phyloP scores from a whole-genome alignment of 2,888 invertebrate genomes.

The Adelphocoris suturalis region DNA sequence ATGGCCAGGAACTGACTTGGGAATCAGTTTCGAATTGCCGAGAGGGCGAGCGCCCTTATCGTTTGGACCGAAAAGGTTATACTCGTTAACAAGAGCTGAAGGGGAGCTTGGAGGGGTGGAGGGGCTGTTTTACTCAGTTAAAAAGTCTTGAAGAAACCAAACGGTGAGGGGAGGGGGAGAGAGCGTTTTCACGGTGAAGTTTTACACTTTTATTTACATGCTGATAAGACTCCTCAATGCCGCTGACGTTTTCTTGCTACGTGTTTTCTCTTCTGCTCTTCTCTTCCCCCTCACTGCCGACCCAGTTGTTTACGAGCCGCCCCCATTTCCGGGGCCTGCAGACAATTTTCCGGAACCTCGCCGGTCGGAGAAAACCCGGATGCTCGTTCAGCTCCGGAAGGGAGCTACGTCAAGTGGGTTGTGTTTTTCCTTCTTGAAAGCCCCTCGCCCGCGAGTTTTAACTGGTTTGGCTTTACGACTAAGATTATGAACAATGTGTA shows the following conservation, averaged over 20 bases:
- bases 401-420: background rate
- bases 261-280: constrained; percentile 9
- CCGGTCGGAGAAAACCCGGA: constrained; percentile 16
- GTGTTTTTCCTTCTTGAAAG: background rate
- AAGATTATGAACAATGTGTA: background rate
- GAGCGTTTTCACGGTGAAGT: background rate
- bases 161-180: background rate
- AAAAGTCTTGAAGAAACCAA: background rate
- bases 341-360: constrained; percentile 35
- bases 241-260: constrained; percentile 1
- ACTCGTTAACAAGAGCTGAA: constrained; percentile 12
- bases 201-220: constrained; percentile 39
- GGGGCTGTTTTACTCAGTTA: background rate
- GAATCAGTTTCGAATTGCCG: constrained; percentile 18
- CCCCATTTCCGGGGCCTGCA: constrained; percentile 5
- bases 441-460: background rate
- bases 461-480: background rate
- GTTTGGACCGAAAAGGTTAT: background rate
- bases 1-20: constrained; percentile 22
- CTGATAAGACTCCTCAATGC: constrained; percentile 26
- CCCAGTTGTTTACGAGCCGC: constrained; percentile 16
- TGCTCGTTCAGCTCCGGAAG: background rate
- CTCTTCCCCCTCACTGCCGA: background rate
- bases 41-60: background rate
- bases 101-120: background rate